Evolutionary conservation across 2,888 invertebrate species (phyloP).

Genomic region (Dyspetes luteomarginatus): DNA sequence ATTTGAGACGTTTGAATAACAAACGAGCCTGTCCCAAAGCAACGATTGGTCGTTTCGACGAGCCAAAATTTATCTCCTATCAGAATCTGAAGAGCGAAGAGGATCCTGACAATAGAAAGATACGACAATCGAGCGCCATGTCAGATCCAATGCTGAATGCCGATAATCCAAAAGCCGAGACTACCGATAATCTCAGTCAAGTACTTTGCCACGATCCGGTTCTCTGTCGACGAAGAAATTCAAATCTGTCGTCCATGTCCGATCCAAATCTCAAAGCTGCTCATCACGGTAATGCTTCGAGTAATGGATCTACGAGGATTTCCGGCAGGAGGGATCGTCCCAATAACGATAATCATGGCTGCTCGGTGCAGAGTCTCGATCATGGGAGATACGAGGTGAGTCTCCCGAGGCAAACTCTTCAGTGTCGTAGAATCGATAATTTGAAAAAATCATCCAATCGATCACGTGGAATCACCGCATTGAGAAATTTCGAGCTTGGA

Average conservation of each 20-base stretch:
- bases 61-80: slow-evolving; percentile 79
- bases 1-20: slow-evolving; percentile 76
- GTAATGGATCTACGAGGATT: slow-evolving; percentile 64
- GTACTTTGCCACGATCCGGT: slow-evolving; percentile 61
- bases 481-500: slow-evolving; percentile 44
- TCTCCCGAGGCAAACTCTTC: slow-evolving; percentile 19
- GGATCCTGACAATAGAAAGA: slow-evolving; percentile 66
- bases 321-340: slow-evolving; percentile 45
- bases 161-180: slow-evolving; percentile 66
- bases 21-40: slow-evolving; percentile 69
- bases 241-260: slow-evolving; percentile 78
- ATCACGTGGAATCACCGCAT: slow-evolving; percentile 62
- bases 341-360: slow-evolving; percentile 63
- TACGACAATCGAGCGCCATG: slow-evolving; percentile 76
- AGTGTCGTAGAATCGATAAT: slow-evolving; percentile 47
- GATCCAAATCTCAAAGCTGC: slow-evolving; percentile 78
- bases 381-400: slow-evolving; percentile 64
- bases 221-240: slow-evolving; percentile 68
- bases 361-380: slow-evolving; percentile 76
- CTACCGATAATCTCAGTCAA: slow-evolving; percentile 62
- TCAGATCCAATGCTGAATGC: slow-evolving; percentile 78
- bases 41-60: slow-evolving; percentile 62
- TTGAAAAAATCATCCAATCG: slow-evolving; percentile 28
- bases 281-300: slow-evolving; percentile 52
- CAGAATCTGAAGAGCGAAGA: slow-evolving; percentile 78